Conservation (phyloP, 1,140 invertebrate genomes). For the Apis dorsata region DNA sequence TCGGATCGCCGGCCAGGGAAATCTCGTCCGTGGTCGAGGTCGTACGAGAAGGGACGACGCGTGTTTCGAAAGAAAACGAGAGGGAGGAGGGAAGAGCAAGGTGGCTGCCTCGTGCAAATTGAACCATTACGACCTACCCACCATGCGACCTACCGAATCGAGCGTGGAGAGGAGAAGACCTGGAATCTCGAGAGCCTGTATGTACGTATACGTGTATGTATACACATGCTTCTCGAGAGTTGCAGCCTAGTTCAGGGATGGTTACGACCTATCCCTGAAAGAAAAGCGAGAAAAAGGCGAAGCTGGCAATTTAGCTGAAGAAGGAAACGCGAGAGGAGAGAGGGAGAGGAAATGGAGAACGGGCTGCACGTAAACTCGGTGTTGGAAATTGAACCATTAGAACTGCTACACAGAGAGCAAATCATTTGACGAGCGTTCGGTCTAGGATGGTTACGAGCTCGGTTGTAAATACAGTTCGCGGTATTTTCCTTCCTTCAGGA, state of each 20-base stretch:
- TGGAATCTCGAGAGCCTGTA: too few relatives aligned
- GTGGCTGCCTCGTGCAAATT: not conserved
- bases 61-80: slow-evolving; percentile 19
- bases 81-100: too few relatives aligned
- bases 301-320: not conserved
- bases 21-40: slow-evolving; percentile 42
- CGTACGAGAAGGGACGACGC: slow-evolving; percentile 12
- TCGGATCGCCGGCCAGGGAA: slow-evolving; percentile 64
- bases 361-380: slow-evolving; percentile 1
- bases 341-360: too few relatives aligned
- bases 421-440: slow-evolving; percentile 39
- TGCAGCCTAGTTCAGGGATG: too few relatives aligned
- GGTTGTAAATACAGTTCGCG: slow-evolving; percentile 9
- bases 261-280: too few relatives aligned
- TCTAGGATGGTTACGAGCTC: slow-evolving; percentile 36
- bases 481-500: not conserved
- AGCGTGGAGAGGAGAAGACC: too few relatives aligned
- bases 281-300: too few relatives aligned
- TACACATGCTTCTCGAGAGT: too few relatives aligned
- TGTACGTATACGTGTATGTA: too few relatives aligned
- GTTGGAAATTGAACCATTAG: slow-evolving; percentile 68
- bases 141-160: not conserved
- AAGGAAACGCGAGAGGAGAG: not conserved
- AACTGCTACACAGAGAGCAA: slow-evolving; percentile 52
- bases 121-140: not conserved